Percentiles rank a stretch among this genome's conserved stretches.
Evolutionary conservation across 2,113 vertebrate species (phyloP).

Genomic region (Ptilonorhynchus violaceus): DNA sequence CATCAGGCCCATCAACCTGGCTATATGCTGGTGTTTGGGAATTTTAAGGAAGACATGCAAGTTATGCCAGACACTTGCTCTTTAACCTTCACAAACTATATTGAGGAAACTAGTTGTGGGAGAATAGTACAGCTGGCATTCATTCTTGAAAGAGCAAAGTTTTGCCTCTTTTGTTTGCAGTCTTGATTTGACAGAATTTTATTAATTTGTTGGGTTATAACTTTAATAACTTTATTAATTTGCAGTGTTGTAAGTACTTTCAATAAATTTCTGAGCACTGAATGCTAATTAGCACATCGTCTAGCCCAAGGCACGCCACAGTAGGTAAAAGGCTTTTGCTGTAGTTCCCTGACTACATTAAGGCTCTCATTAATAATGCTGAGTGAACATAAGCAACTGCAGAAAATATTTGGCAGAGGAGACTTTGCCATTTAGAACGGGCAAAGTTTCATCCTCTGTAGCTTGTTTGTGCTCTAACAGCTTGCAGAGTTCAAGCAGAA

Average conservation of each 20-base stretch:
- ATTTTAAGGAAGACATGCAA: neutral
- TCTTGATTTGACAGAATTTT: neutral
- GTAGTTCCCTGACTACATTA: neutral
- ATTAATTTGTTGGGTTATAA: neutral
- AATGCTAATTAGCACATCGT: neutral
- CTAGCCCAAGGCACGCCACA: neutral
- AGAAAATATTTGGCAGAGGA: neutral
- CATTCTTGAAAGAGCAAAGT: neutral
- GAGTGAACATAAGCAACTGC: neutral
- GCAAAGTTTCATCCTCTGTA: neutral
- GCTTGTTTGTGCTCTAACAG: neutral
- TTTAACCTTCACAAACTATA: neutral
- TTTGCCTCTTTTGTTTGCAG: neutral
- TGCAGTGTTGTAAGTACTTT: neutral
- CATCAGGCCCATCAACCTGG: neutral
- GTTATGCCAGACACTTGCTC: neutral
- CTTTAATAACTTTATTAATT: neutral
- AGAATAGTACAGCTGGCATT: neutral
- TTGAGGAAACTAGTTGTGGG: neutral
- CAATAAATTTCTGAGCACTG: neutral
- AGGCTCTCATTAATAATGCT: neutral
- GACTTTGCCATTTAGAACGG: neutral
- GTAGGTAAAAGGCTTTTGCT: neutral
- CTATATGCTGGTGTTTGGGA: neutral
- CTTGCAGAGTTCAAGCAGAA: neutral